Base-by-base conservation (phyloP, 2,888 invertebrate species). In the Dryadula phaetusa region DNA sequence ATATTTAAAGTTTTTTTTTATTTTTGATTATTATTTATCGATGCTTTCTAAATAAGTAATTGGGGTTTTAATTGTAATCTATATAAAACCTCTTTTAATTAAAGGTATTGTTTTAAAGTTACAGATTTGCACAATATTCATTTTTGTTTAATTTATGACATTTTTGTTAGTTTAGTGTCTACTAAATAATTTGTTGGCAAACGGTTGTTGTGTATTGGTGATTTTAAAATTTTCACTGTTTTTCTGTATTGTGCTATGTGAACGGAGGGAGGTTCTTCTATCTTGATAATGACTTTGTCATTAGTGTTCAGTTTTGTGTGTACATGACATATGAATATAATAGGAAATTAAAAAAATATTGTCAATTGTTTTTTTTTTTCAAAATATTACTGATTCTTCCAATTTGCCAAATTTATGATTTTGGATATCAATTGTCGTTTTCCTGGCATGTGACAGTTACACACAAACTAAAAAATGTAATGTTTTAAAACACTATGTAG, bases 241-340 rank as follows among this genome's bases (percentile, higher is more conserved):
- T n/a, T 40, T 40, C 14, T 56, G n/a, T 40, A 14, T 56, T 40
- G 3, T 54, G n/a, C 20, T 25, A 42, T 53, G 32, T 14, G 18
- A 18, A 14, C 5, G 32, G 32, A 25, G 25, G 37, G 25, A 47
- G 12, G 44, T 14, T 54, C 22, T 20, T 54, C 14, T 20, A 56
- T 20, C n/a, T n/a, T 37, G 20, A 1, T n/a, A 12, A 6, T 20
- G 8, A 20, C n/a, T 34, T 54, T 54, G 14, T 37, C 18, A n/a
- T 37, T 37, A 12, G 22, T 4, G 20, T 46, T 18, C 22, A 20
- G 8, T 40, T 46, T 20, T 42, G 54, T 34, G 44, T 64, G 25
- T 56, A 56, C n/a, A 56, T 47, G 56, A 34, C 20, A 61, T 34
- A 32, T 66, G 37, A 18, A 32, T n/a, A n/a, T n/a, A n/a, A n/a